phyloP scores from a whole-genome alignment of 2,797 vertebrate species.

The Anguilla megastoma region DNA sequence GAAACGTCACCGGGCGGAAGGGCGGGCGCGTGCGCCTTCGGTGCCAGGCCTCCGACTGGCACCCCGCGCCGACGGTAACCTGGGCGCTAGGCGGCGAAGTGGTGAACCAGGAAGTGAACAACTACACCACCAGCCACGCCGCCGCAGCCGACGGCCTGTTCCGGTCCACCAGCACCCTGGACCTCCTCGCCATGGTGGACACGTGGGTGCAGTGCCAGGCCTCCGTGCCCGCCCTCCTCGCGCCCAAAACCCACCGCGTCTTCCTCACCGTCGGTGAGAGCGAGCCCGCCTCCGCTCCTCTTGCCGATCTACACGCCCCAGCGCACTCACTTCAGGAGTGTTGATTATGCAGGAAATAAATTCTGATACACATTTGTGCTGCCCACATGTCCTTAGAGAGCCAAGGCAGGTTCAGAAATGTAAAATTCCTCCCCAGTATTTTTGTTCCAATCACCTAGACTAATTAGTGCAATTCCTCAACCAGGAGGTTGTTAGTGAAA shows the following conservation, averaged over 20 bases:
- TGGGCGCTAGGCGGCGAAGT: constrained; percentile 70
- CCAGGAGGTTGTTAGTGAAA: no score
- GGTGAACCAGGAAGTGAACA: constrained; percentile 54
- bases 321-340: neutral
- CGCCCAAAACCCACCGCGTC: constrained; percentile 62
- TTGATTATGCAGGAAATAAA: neutral
- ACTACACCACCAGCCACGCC: constrained; percentile 65
- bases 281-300: neutral
- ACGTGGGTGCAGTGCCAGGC: constrained; percentile 77
- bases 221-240: constrained; percentile 67
- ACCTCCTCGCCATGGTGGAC: constrained; percentile 64
- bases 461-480: no score
- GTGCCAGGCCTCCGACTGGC: constrained; percentile 79
- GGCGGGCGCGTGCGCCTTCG: constrained; percentile 70
- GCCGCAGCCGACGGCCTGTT: constrained; percentile 59
- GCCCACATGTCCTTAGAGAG: neutral
- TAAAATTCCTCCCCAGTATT: no score
- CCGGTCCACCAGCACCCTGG: constrained; percentile 71
- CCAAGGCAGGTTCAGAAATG: neutral
- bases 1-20: constrained; percentile 60
- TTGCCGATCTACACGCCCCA: neutral
- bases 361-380: neutral
- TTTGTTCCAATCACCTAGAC: no score
- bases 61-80: constrained; percentile 71
- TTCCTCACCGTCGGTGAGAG: constrained; percentile 71